These are phyloP conservation scores for Pampusana beccarii DNA, from an alignment of 2,113 vertebrate species.

Conservation along the genomic window DNA sequence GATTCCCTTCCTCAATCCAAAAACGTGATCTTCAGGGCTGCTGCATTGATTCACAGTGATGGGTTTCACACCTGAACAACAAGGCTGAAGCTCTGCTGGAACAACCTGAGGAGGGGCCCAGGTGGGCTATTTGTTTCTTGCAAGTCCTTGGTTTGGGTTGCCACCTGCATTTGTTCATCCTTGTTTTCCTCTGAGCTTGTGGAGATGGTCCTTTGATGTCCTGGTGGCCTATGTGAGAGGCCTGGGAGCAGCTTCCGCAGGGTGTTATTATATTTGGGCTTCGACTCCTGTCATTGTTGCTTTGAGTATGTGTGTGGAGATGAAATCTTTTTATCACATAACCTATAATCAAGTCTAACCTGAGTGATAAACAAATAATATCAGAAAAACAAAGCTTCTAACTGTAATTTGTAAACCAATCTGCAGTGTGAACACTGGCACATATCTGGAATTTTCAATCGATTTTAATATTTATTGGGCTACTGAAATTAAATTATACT, in stretches of 20 bases:
- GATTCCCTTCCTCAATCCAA: not conserved
- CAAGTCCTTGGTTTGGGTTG: not conserved
- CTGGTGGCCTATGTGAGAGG: not conserved
- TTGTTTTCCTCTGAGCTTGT: not conserved
- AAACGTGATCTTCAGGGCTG: not conserved
- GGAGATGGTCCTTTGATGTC: not conserved
- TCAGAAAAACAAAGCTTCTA: not conserved
- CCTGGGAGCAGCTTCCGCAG: not conserved
- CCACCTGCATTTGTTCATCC: not conserved
- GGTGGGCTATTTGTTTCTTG: not conserved
- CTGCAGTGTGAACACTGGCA: not conserved
- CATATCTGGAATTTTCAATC: not conserved
- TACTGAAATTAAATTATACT: not conserved
- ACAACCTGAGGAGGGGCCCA: not conserved
- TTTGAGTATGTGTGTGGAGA: not conserved
- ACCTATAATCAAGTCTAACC: not conserved
- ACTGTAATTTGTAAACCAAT: not conserved
- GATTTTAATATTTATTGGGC: not conserved
- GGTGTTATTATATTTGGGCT: not conserved
- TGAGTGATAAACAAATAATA: not conserved
- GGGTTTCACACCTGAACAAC: not conserved
- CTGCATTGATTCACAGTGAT: not conserved
- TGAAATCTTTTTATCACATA: not conserved
- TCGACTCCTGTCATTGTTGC: not conserved
- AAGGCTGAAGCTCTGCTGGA: not conserved